Evolutionary conservation across 2,888 invertebrate genomes (phyloP), one percentile per base, ranked within the genome.

Genomic region (Lypha dubia): DNA sequence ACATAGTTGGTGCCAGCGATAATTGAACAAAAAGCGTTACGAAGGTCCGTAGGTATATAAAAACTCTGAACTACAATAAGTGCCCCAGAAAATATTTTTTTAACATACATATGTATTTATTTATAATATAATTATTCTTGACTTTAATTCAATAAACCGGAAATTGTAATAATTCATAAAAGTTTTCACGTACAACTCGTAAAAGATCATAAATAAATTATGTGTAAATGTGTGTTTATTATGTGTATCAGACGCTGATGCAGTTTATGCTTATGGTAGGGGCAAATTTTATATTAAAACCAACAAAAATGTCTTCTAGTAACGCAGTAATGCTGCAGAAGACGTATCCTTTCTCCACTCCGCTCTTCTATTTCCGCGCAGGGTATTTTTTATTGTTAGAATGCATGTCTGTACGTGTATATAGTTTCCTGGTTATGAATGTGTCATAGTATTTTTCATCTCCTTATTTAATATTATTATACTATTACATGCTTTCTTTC

Each of bases 361-460:
- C 38, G 11, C 38, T 17, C 0, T 38, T 13, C 17, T 3, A 28
- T 35, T 22, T 28, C n/a, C 8, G 0, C 28, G 0, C 17, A 9
- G 15, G n/a, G 3, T 5, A 3, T 2, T 38, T n/a, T 9, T 3
- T 68, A 2, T 38, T n/a, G 7, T 1, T 24, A 38, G 13, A 6
- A 20, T 17, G 17, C 41, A n/a, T n/a, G n/a, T n/a, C n/a, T n/a
- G n/a, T 41, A n/a, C 20, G 38, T 28, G 32, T 22, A 13, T 7
- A 15, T 9, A 35, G 20, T 2, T 38, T 22, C 8, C 41, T 56
- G 56, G 13, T 9, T 22, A 11, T 15, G 20, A 15, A 38, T 68
- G 60, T 62, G 51, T 62, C 70, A 62, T 79, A 44, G 44, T 63
- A 67, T 20, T 44, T 44, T 63, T 63, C n/a, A 71, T 79, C 20